Evolutionary conservation across 2,797 vertebrate genomes (phyloP).

Genomic region (Tympanoctomys barrerae): DNA sequence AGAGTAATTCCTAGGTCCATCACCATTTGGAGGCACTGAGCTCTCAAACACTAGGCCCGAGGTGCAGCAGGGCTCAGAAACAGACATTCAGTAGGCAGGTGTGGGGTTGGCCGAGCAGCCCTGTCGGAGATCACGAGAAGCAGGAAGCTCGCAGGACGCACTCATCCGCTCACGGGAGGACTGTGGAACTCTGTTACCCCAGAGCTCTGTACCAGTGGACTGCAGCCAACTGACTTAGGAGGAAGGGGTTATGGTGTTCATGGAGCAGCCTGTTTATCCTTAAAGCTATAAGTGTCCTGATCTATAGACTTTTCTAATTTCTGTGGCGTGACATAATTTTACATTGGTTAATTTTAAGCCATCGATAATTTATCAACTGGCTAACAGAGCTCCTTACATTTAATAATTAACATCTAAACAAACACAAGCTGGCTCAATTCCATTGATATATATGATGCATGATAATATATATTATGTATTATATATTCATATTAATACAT

Average conservation of each 20-base stretch:
- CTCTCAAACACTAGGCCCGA: background rate
- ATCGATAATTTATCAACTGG: background rate
- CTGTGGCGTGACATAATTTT: background rate
- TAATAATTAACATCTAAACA: background rate
- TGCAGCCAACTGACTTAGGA: background rate
- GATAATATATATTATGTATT: background rate
- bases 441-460: background rate
- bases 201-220: background rate
- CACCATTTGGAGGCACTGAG: background rate
- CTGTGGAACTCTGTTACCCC: background rate
- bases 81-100: too few relatives aligned
- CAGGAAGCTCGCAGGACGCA: background rate
- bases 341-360: background rate
- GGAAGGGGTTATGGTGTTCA: background rate
- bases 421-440: background rate
- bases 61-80: background rate
- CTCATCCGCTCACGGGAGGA: background rate
- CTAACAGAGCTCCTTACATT: background rate
- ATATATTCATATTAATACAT: background rate
- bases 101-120: background rate
- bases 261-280: background rate
- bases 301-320: constrained; percentile 41
- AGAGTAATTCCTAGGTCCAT: background rate
- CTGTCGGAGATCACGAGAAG: background rate
- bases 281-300: background rate